Base-by-base conservation (phyloP, 2,888 invertebrate genomes). In the Vanessa cardui region DNA sequence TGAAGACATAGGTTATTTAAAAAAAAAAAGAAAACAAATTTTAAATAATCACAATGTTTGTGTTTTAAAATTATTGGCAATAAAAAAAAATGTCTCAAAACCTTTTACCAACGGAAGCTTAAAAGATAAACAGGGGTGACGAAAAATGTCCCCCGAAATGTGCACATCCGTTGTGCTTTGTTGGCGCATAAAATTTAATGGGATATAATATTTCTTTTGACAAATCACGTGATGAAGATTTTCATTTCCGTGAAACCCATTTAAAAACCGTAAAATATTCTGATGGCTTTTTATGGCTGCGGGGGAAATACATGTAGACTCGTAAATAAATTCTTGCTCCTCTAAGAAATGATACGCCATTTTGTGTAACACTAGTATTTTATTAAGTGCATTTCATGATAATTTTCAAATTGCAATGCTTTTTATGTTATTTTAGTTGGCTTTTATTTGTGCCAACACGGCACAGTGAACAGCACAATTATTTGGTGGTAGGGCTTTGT, bases 151-250 rank as follows among this genome's bases (percentile, higher is more conserved):
- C 56, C 56, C 39, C 33, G 18, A 56, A 56, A 39, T 39, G 39
- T 64, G 26, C 21, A 52, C 45, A 44, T 64, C 64, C 64, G 45
- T 44, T 20, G 15, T 44, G 52, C 52, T 64, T 52, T 18, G 56
- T 21, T 26, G 39, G 45, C 52, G 50, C 64, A 59, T 59, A 64
- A 64, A 64, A 59, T 52, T 50, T 52, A 52, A 64, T 26, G 59
- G 31, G 52, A 44, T 64, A 50, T 39, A 39, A 39, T 39, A 56
- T 56, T 56, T 39, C 56, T 26, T 56, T 39, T 31, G 45, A 64
- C 58, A 64, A 50, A 52, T 47, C 47, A 52, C 49, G 50, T 64
- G 64, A 47, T 33, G 56, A 58, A 47, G 50, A 59, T 64, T 8
- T 31, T 59, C 12, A 59, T 59, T 56, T 33, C 16, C 47, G 15